A percentile compares a stretch with the other conserved stretches of the same genome.
phyloP scores from a whole-genome alignment of 2,888 invertebrate genomes.

The Keiferia lycopersicella region DNA sequence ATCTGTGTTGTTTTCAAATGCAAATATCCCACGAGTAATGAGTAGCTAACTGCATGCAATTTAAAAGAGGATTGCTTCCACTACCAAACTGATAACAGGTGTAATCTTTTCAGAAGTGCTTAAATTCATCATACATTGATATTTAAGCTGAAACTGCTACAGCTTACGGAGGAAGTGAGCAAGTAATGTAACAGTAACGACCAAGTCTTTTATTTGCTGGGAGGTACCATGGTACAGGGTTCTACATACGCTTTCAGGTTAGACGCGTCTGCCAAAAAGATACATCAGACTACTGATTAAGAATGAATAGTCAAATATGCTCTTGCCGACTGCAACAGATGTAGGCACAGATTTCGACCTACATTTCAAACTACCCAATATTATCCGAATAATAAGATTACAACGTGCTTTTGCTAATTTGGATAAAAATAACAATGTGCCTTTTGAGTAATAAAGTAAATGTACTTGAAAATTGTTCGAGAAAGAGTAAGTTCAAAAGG shows the following conservation, averaged over 20 bases:
- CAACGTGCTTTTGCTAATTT: neutral
- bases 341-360: constrained; percentile 48
- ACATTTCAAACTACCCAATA: neutral
- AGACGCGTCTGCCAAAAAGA: constrained; percentile 68
- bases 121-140: neutral
- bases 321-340: constrained; percentile 47
- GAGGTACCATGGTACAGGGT: constrained; percentile 24
- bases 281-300: constrained; percentile 61
- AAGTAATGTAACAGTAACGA: constrained; percentile 19
- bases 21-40: constrained; percentile 67
- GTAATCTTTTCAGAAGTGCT: neutral
- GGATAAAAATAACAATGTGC: constrained; percentile 39
- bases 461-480: constrained; percentile 36
- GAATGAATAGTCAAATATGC: constrained; percentile 70
- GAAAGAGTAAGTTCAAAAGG: constrained; percentile 58
- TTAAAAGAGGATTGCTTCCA: constrained; percentile 52
- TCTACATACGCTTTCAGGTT: constrained; percentile 45
- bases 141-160: neutral
- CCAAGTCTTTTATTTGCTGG: constrained; percentile 16
- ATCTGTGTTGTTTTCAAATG: constrained; percentile 56
- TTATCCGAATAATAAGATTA: neutral
- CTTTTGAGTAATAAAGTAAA: constrained; percentile 43
- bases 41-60: constrained; percentile 67
- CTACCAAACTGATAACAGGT: neutral
- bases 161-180: neutral